These are phyloP conservation scores for Tipula helvola DNA, from an alignment of 2,888 invertebrate species.

Conservation along the genomic window DNA sequence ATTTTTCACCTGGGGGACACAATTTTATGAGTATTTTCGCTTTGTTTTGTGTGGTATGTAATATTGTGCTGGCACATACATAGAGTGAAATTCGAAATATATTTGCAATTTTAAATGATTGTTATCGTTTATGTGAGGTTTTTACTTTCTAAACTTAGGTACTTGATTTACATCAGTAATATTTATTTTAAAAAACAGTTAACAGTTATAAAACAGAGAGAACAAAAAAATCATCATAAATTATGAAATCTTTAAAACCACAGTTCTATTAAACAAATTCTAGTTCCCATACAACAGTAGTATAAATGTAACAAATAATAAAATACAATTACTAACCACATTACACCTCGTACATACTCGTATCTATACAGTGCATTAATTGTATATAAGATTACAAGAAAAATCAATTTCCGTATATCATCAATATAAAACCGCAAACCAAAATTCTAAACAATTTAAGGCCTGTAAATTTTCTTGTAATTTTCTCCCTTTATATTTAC, in stretches of 20 bases:
- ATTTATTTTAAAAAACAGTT: not conserved
- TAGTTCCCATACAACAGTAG: not conserved
- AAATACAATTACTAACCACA: not conserved
- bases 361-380: not conserved
- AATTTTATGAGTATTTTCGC: not conserved
- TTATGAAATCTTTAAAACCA: not conserved
- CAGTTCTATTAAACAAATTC: not conserved
- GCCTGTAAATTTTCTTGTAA: not conserved
- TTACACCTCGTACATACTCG: not conserved
- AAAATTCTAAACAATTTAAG: not conserved
- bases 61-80: not conserved
- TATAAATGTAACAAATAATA: not conserved
- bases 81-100: not conserved
- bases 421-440: not conserved
- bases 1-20: slow-evolving; percentile 4
- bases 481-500: not conserved
- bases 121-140: not conserved
- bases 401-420: not conserved
- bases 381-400: not conserved
- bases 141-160: not conserved
- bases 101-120: not conserved
- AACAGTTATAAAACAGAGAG: not conserved
- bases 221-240: not conserved
- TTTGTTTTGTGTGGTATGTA: not conserved
- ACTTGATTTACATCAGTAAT: not conserved